Evolutionary conservation across 2,797 vertebrate genomes (phyloP).

Genomic region (Catamblyrhynchus diadema): DNA sequence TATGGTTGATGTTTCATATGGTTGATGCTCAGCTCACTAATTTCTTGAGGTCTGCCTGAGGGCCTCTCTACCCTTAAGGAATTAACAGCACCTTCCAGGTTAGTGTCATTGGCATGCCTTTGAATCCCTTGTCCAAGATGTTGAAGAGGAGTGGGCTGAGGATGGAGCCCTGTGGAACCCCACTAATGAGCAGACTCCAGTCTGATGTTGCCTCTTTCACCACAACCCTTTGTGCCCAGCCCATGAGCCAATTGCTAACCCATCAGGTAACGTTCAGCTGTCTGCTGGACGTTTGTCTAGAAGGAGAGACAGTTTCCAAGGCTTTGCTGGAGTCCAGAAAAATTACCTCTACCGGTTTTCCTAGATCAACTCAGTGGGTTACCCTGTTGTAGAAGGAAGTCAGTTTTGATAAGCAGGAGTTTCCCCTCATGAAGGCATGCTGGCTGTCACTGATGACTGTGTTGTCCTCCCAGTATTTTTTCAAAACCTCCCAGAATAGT

Average conservation of each 20-base stretch:
- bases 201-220: not conserved
- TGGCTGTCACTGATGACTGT: not conserved
- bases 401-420: not conserved
- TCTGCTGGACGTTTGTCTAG: not conserved
- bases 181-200: not conserved
- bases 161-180: not conserved
- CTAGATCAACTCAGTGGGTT: not conserved
- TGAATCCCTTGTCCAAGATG: not conserved
- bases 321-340: not conserved
- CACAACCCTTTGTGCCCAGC: not conserved
- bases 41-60: not conserved
- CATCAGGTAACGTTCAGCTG: rapidly evolving
- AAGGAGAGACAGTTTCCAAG: not conserved
- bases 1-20: not conserved
- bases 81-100: not conserved
- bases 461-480: not conserved
- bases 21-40: not conserved
- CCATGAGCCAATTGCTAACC: not conserved
- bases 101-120: not conserved
- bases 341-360: not conserved
- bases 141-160: not conserved
- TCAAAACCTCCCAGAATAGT: not conserved
- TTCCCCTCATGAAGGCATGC: not conserved
- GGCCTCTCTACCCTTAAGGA: not conserved
- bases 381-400: not conserved